Conservation (phyloP, 1,140 invertebrate genomes). For the Nilaparvata lugens region DNA sequence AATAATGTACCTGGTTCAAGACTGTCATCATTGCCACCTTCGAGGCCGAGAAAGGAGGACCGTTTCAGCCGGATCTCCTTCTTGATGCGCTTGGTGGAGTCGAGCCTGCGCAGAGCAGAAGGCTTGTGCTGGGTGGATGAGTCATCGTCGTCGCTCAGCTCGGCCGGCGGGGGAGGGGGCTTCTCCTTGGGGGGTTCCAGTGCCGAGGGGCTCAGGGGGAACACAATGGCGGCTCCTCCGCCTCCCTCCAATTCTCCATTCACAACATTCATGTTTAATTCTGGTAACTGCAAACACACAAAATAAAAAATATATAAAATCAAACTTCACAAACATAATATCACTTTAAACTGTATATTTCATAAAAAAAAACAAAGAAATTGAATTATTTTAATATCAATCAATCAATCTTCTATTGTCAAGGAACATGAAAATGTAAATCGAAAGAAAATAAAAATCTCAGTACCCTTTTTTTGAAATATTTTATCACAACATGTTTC, state of each 20-base stretch:
- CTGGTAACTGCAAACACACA: not conserved
- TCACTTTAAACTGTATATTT: too few relatives aligned
- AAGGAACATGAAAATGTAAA: too few relatives aligned
- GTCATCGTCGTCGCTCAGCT: conserved; percentile 40
- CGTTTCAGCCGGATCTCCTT: conserved; percentile 74
- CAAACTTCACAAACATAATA: too few relatives aligned
- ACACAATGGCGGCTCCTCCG: conserved; percentile 9
- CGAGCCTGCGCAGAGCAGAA: conserved; percentile 52
- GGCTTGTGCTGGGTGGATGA: conserved; percentile 6
- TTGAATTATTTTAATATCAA: too few relatives aligned
- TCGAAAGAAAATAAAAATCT: too few relatives aligned
- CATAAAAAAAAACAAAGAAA: too few relatives aligned
- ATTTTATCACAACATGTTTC: too few relatives aligned
- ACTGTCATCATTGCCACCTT: conserved; percentile 53
- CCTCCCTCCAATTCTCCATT: not conserved
- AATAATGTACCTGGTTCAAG: conserved; percentile 42
- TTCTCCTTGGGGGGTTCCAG: conserved; percentile 75
- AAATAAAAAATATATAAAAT: not conserved
- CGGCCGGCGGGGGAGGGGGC: conserved; percentile 66
- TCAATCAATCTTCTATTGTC: too few relatives aligned
- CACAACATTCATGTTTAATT: not conserved
- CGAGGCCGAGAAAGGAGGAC: conserved; percentile 77
- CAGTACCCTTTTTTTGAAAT: too few relatives aligned
- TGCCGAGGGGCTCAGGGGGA: conserved; percentile 40
- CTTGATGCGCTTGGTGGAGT: conserved; percentile 75